Base-by-base conservation (phyloP, 2,888 invertebrate genomes). In the Drosophila demipolita region DNA sequence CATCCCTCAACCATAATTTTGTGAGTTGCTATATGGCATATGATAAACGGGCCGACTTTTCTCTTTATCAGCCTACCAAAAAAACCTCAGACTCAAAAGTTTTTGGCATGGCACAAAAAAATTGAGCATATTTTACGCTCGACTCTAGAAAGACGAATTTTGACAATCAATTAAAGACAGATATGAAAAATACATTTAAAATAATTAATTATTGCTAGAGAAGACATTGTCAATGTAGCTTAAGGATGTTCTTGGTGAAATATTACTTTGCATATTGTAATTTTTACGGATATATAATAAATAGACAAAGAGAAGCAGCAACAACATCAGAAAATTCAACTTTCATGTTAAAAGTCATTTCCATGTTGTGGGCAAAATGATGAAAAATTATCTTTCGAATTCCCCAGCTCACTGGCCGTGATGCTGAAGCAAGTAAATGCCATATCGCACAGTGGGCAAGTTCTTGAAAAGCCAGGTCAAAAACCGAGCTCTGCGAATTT, bases 341-440 rank as follows among this genome's bases (percentile, higher is more conserved):
- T 75, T 69, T 61, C 32, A 66, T 63, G 61, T 67, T 58, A 69
- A 87, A 89, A 83, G 73, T 75, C 66, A 75, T 78, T 87, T 81
- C 65, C 66, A 70, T 81, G 55, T 81, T 77, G 58, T 68, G 59
- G 26, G 69, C 65, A 45, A 66, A 70, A 70, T 59, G 66, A 64
- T 60, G 84, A 75, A 87, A 89, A 89, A 72, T 81, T 79, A 82
- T 81, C 78, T 81, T 84, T 83, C 54, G 69, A 65, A 75, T 84
- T 87, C 53, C 20, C 54, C 45, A 60, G 38, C 58, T 42, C 38
- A 40, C 23, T 26, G 72, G 40, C 29, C 40, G 55, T 45, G 20
- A 32, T n/a, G 36, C 26, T 32, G 20, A 40, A n/a, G 32, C 29
- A 40, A 12, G 6, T 23, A 7, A 15, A 5, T 23, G 29, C 20